Percentiles rank a stretch among this genome's conserved stretches.
phyloP scores from a whole-genome alignment of 2,113 vertebrate genomes.

The Syngnathus scovelli region DNA sequence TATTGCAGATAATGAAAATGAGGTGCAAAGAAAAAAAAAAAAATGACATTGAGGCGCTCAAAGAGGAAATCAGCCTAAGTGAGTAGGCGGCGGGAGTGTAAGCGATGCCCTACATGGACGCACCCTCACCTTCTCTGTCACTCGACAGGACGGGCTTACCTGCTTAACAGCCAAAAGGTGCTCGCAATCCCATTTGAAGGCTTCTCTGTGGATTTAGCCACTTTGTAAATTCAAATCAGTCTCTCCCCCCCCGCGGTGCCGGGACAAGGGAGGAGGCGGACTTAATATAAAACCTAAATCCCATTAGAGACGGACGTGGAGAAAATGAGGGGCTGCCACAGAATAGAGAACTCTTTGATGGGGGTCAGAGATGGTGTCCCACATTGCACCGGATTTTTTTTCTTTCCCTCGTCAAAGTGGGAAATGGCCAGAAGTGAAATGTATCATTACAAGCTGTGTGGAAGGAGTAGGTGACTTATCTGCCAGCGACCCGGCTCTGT shows the following conservation, averaged over 20 bases:
- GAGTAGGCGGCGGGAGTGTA: conserved; percentile 32
- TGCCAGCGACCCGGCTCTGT: conserved; percentile 62
- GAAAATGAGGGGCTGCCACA: conserved; percentile 70
- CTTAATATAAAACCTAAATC: conserved; percentile 77
- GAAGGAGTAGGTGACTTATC: conserved; percentile 73
- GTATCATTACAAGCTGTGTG: conserved; percentile 75
- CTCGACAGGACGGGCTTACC: conserved; percentile 56
- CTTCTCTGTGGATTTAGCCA: conserved; percentile 67
- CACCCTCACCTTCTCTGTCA: conserved; percentile 61
- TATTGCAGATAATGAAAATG: conserved; percentile 32
- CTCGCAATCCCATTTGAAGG: conserved; percentile 66
- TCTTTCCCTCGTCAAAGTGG: conserved; percentile 64
- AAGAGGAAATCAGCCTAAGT: conserved; percentile 15
- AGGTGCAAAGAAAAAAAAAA: conserved; percentile 25
- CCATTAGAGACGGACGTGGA: conserved; percentile 71
- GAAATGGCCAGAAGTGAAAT: conserved; percentile 75
- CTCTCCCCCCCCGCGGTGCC: conserved; percentile 43
- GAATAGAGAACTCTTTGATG: conserved; percentile 70
- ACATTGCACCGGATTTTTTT: conserved; percentile 44
- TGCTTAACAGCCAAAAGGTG: conserved; percentile 49
- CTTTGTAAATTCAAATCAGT: conserved; percentile 74
- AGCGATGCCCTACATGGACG: conserved; percentile 55
- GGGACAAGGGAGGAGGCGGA: conserved; percentile 58
- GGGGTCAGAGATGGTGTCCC: conserved; percentile 74
- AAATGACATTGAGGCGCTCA: conserved; percentile 17